Evolutionary conservation across 1,140 invertebrate species (phyloP).

Genomic region (Episyrphus balteatus): DNA sequence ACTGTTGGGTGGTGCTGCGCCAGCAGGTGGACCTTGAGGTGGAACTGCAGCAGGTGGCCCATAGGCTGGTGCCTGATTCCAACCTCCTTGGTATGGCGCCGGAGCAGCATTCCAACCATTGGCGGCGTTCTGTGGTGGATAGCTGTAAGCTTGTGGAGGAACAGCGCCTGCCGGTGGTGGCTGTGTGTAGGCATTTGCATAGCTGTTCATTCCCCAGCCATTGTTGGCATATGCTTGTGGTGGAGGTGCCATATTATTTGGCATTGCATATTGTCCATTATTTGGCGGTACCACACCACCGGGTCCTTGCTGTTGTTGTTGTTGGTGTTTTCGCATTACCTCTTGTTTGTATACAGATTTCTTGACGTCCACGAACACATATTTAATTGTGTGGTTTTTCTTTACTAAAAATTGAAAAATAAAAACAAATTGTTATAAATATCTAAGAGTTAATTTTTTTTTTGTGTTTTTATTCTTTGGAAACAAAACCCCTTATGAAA

Average conservation of each 20-base stretch:
- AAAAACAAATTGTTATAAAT: slow-evolving; percentile 1
- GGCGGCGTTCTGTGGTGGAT: too few relatives aligned
- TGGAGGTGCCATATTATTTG: slow-evolving; percentile 1
- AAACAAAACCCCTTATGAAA: too few relatives aligned
- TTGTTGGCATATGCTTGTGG: slow-evolving; percentile 1
- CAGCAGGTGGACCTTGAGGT: slow-evolving; percentile 1
- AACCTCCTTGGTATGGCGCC: slow-evolving; percentile 12
- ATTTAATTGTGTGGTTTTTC: slow-evolving; percentile 58
- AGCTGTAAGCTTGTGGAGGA: not conserved
- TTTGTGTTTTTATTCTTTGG: too few relatives aligned
- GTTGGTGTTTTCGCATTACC: slow-evolving; percentile 40
- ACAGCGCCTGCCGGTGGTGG: not conserved
- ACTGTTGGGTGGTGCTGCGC: slow-evolving; percentile 1
- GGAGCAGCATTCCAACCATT: slow-evolving; percentile 3
- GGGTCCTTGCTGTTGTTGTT: slow-evolving; percentile 1
- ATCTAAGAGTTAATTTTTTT: too few relatives aligned
- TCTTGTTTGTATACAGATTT: slow-evolving; percentile 60
- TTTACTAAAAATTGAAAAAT: slow-evolving; percentile 42
- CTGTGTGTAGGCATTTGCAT: slow-evolving; percentile 22
- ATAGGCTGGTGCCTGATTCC: slow-evolving; percentile 13
- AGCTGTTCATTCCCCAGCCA: slow-evolving; percentile 4
- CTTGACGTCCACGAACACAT: slow-evolving; percentile 65
- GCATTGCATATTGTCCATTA: slow-evolving; percentile 12
- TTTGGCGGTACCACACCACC: not conserved
- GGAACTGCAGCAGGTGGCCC: not conserved